phyloP scores from a whole-genome alignment of 2,113 vertebrate genomes.

The Hymenochirus boettgeri region DNA sequence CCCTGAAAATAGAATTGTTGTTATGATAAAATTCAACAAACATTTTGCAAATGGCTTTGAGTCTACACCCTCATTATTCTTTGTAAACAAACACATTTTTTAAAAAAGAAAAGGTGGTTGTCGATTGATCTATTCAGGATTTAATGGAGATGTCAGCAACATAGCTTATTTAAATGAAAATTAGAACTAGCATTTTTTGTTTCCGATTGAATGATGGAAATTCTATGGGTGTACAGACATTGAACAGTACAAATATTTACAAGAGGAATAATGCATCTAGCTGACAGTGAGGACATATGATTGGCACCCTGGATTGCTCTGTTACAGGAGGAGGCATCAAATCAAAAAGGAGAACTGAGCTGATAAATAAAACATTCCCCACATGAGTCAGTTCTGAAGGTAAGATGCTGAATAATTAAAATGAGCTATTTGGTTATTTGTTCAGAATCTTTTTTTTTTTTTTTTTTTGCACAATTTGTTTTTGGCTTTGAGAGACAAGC shows the following conservation, averaged over 20 bases:
- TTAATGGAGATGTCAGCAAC: too few relatives aligned
- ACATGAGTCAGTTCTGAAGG: slow-evolving; percentile 43
- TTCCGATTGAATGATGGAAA: slow-evolving; percentile 1
- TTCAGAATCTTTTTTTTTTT: too few relatives aligned
- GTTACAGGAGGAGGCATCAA: slow-evolving; percentile 33
- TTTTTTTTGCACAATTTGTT: slow-evolving; percentile 2
- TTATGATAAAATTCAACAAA: too few relatives aligned
- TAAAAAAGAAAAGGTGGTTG: too few relatives aligned
- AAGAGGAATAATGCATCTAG: slow-evolving; percentile 16
- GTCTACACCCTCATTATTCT: too few relatives aligned
- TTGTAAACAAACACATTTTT: too few relatives aligned
- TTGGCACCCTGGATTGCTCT: slow-evolving; percentile 39
- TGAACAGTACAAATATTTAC: slow-evolving; percentile 2
- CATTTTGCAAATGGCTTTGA: too few relatives aligned
- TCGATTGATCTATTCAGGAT: too few relatives aligned
- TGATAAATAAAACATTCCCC: slow-evolving; percentile 52
- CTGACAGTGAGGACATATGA: slow-evolving; percentile 29
- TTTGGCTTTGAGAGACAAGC: neutral
- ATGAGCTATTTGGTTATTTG: slow-evolving; percentile 39
- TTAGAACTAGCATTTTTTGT: slow-evolving; percentile 1
- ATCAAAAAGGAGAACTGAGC: slow-evolving; percentile 31
- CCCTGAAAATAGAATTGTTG: too few relatives aligned
- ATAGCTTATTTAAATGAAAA: neutral
- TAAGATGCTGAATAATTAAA: slow-evolving; percentile 48
- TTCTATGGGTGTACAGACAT: neutral